These are phyloP conservation scores for Fregata magnificens DNA, from an alignment of 2,113 vertebrate species.

Conservation along the genomic window DNA sequence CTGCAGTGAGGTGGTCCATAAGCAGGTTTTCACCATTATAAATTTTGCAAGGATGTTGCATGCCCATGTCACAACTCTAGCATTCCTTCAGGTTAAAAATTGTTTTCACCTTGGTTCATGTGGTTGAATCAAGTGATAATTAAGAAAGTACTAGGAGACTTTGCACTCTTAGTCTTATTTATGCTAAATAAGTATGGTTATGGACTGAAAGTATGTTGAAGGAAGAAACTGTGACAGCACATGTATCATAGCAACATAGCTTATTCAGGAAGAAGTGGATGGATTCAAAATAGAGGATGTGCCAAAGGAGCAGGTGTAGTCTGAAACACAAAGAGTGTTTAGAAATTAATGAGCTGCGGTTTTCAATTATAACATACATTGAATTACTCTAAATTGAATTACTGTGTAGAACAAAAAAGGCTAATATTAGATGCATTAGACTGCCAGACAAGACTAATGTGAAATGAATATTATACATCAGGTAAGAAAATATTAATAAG, in stretches of 20 bases:
- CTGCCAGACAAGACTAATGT: slow-evolving; percentile 2
- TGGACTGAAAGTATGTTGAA: slow-evolving; percentile 41
- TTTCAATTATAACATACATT: slow-evolving; percentile 35
- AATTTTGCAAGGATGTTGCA: background rate
- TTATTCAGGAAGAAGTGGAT: slow-evolving; percentile 40
- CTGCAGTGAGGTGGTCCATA: background rate
- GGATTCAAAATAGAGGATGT: slow-evolving; percentile 22
- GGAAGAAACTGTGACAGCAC: slow-evolving; percentile 47
- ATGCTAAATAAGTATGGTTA: slow-evolving; percentile 39
- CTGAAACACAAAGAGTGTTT: slow-evolving; percentile 37
- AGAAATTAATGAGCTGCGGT: slow-evolving; percentile 47
- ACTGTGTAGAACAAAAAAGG: background rate
- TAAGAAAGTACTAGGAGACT: background rate
- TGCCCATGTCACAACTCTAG: background rate
- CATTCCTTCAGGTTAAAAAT: background rate
- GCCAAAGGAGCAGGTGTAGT: slow-evolving; percentile 49
- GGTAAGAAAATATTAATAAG: slow-evolving; percentile 8
- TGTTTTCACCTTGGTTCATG: background rate
- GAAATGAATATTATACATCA: slow-evolving; percentile 3
- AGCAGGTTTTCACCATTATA: background rate
- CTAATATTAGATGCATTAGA: slow-evolving; percentile 11
- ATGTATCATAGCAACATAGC: slow-evolving; percentile 72
- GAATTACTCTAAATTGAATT: slow-evolving; percentile 45
- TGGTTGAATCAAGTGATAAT: background rate
- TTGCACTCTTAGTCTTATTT: slow-evolving; percentile 22